phyloP scores from a whole-genome alignment of 2,113 vertebrate genomes.

The Nothoprocta pentlandii region DNA sequence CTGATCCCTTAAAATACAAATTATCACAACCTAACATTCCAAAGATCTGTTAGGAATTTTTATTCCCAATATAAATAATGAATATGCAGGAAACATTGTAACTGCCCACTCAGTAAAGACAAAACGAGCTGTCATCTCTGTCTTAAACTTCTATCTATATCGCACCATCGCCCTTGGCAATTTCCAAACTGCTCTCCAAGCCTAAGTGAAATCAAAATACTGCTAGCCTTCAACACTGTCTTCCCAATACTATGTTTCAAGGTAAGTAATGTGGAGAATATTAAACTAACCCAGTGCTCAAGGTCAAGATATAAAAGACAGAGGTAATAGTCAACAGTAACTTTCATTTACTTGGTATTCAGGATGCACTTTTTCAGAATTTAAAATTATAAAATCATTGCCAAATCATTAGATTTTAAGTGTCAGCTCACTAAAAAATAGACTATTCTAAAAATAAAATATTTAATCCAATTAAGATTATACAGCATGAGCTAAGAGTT shows the following conservation, averaged over 20 bases:
- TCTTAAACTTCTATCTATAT: not conserved
- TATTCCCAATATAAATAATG: not conserved
- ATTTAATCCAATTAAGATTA: conserved; percentile 31
- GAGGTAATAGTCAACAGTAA: not conserved
- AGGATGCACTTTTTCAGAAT: not conserved
- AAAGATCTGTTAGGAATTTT: not conserved
- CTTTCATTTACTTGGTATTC: conserved; percentile 40
- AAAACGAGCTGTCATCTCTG: not conserved
- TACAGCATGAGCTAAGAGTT: conserved; percentile 18
- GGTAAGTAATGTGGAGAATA: conserved; percentile 3
- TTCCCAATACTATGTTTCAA: conserved; percentile 9
- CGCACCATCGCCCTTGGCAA: not conserved
- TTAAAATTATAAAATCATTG: conserved; percentile 56
- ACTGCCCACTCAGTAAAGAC: not conserved
- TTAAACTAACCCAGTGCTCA: not conserved
- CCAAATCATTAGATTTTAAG: conserved; percentile 58
- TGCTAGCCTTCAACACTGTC: conserved; percentile 2
- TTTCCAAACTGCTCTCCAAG: not conserved
- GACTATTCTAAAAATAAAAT: conserved; percentile 39
- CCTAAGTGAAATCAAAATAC: not conserved
- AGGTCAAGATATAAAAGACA: conserved; percentile 6
- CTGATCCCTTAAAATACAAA: not conserved
- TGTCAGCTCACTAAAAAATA: conserved; percentile 38
- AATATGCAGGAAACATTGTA: not conserved
- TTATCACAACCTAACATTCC: not conserved